These are phyloP conservation scores for Onychostoma macrolepis DNA, from an alignment of 2,113 vertebrate species.

Conservation along the genomic window DNA sequence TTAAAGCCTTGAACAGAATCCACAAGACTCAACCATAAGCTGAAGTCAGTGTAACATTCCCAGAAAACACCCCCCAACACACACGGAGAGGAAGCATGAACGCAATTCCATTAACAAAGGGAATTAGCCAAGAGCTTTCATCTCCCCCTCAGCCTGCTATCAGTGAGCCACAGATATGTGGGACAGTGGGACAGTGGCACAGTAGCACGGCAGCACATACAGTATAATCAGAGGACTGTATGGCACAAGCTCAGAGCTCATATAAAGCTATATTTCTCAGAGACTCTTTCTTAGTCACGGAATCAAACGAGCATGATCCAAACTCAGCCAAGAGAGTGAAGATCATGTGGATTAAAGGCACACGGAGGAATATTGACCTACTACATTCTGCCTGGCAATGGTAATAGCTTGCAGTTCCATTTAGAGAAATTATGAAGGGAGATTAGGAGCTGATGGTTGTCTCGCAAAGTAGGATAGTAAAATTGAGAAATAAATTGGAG, in stretches of 20 bases:
- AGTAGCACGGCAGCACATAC: constrained; percentile 28
- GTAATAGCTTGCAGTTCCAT: neutral
- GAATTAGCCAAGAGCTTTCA: constrained; percentile 35
- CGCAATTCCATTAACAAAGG: constrained; percentile 35
- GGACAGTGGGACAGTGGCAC: constrained; percentile 46
- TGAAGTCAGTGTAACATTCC: constrained; percentile 19
- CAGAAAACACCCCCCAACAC: constrained; percentile 9
- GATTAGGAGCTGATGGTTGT: neutral
- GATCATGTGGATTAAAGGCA: neutral
- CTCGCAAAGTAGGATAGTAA: neutral
- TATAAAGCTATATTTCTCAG: constrained; percentile 12
- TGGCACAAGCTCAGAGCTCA: neutral
- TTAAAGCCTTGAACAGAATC: constrained; percentile 12
- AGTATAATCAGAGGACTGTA: constrained; percentile 1
- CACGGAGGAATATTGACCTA: neutral
- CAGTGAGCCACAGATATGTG: constrained; percentile 48
- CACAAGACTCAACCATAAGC: constrained; percentile 8
- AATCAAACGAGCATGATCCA: constrained; percentile 7
- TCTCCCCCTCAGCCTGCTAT: constrained; percentile 42
- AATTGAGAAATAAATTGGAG: constrained; percentile 16
- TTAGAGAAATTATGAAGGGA: neutral
- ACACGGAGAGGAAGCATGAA: constrained; percentile 20
- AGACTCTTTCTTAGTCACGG: neutral
- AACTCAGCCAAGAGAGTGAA: constrained; percentile 8
- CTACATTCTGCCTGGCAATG: neutral